Conservation (phyloP, 1,140 invertebrate genomes). For the Drosophila ambigua region DNA sequence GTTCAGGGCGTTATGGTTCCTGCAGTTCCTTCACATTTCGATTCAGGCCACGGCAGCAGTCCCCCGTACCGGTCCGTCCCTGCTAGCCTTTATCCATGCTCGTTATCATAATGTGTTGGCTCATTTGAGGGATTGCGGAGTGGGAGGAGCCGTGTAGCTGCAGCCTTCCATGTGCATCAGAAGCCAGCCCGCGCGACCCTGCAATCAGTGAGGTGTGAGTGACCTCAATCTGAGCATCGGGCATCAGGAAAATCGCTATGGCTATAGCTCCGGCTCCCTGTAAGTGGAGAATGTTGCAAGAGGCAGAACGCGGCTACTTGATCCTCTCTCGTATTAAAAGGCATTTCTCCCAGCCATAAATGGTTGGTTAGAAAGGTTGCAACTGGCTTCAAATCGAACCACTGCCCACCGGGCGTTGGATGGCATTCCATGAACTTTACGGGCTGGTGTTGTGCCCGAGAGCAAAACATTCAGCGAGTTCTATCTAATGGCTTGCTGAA, state of each 20-base stretch:
- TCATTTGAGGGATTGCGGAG: constrained; percentile 49
- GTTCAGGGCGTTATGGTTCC: constrained; percentile 49
- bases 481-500: too few relatives aligned
- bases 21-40: constrained; percentile 32
- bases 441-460: background rate
- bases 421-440: constrained; percentile 28
- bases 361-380: constrained; percentile 37
- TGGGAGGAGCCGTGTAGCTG: constrained; percentile 15
- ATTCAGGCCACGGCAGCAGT: constrained; percentile 32
- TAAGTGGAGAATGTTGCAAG: constrained; percentile 30
- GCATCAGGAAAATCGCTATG: constrained; percentile 31
- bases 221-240: constrained; percentile 54
- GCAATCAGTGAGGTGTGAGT: constrained; percentile 69
- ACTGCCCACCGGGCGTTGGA: constrained; percentile 7
- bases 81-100: constrained; percentile 61
- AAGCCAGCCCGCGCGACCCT: constrained; percentile 26
- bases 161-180: constrained; percentile 31
- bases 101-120: constrained; percentile 78
- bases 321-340: constrained; percentile 51
- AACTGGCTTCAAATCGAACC: constrained; percentile 14
- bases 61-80: constrained; percentile 1
- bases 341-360: constrained; percentile 35
- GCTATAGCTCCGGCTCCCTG: background rate
- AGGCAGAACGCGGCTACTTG: constrained; percentile 31
- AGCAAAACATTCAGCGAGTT: too few relatives aligned